Evolutionary conservation across 1,140 invertebrate species (phyloP).

Genomic region (Trichogramma pretiosum): DNA sequence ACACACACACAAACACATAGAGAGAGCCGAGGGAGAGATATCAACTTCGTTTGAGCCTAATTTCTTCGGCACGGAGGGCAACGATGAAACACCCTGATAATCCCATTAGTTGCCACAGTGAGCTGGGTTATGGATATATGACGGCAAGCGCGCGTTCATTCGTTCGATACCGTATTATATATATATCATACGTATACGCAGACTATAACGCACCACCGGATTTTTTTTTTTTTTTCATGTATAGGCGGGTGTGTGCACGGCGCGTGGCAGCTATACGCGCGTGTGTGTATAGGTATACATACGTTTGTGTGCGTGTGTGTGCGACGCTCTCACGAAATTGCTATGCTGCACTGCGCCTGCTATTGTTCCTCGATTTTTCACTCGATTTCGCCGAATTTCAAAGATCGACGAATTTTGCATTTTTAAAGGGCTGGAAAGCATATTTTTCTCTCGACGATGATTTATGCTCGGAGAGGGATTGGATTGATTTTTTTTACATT

Average conservation of each 20-base stretch:
- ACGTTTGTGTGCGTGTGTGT: neutral
- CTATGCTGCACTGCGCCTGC: no score
- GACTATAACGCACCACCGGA: no score
- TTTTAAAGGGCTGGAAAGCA: no score
- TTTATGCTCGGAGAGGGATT: no score
- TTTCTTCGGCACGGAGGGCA: slow-evolving; percentile 39
- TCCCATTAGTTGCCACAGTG: slow-evolving; percentile 46
- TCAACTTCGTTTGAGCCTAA: slow-evolving; percentile 49
- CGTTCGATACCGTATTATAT: slow-evolving; percentile 19
- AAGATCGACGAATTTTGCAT: no score
- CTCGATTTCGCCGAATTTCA: no score
- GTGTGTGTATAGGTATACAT: slow-evolving; percentile 8
- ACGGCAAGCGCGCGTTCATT: slow-evolving; percentile 16
- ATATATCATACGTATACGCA: slow-evolving; percentile 27
- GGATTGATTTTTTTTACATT: no score
- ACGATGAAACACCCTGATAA: slow-evolving; percentile 48
- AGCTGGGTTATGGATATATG: slow-evolving; percentile 47
- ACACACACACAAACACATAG: no score
- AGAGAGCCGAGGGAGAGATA: slow-evolving; percentile 19
- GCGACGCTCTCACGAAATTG: neutral
- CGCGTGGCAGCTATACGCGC: slow-evolving; percentile 7
- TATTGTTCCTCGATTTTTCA: no score
- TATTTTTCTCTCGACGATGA: no score
- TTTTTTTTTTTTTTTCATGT: no score
- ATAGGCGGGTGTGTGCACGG: neutral